These are phyloP conservation scores for Nyctibius bracteatus DNA, from an alignment of 2,113 vertebrate genomes.

Conservation along the genomic window DNA sequence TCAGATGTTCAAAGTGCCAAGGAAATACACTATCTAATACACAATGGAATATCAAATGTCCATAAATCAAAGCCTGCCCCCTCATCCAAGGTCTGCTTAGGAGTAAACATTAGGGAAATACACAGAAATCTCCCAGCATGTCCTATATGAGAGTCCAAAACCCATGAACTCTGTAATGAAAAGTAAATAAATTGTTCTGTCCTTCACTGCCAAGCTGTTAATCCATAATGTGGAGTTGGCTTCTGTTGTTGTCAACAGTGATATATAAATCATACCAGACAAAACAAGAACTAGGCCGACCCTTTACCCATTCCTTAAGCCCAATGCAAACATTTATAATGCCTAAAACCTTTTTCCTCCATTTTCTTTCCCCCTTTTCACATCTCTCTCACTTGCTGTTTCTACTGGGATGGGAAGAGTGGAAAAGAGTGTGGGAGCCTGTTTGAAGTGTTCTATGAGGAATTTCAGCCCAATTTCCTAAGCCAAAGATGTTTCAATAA, in stretches of 20 bases:
- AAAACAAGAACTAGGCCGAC: neutral
- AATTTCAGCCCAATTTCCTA: neutral
- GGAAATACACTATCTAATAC: neutral
- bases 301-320: neutral
- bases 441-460: neutral
- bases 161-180: slow-evolving; percentile 4
- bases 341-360: neutral
- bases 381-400: neutral
- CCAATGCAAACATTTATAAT: neutral
- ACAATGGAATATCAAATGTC: neutral
- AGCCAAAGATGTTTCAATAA: neutral
- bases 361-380: neutral
- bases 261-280: neutral
- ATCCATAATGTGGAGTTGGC: neutral
- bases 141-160: neutral
- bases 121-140: neutral
- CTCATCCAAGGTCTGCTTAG: neutral
- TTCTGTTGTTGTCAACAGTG: slow-evolving; percentile 12
- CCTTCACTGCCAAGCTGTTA: slow-evolving; percentile 35
- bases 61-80: slow-evolving; percentile 14
- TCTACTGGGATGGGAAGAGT: neutral
- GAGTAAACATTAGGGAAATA: neutral
- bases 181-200: slow-evolving; percentile 35
- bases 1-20: neutral
- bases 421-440: neutral